Evolutionary conservation across 2,888 invertebrate species (phyloP), one percentile per base, ranked within the genome.

Genomic region (Ichneumon xanthorius): DNA sequence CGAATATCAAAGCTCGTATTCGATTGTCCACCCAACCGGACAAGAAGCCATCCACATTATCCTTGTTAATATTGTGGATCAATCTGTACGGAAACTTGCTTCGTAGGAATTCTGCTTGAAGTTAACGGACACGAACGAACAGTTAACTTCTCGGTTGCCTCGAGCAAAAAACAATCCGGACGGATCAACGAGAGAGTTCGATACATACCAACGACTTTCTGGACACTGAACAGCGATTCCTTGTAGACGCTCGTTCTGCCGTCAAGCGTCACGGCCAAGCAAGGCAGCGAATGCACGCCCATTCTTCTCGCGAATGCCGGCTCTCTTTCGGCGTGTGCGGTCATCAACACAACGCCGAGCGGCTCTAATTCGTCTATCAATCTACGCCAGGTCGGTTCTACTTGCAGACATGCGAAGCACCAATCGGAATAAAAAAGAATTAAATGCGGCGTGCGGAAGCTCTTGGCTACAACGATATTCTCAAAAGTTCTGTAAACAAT

Each of bases 361-460:
- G 97, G 97, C 92, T 98, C 97, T 78, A 99, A 94, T 65, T 98
- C 97, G 90, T 98, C 97, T 61, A 98, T 96, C 75, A 99, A 95
- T 87, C 97, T 96, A 72, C 97, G 95, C 96, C 98, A 98, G 11
- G 97, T 96, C 0, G 97, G 97, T 68, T 98, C 98, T n/a, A 97
- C 96, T 90, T 96, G 97, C 87, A 98, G 96, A 93, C 99, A 99
- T 71, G 97, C 96, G 93, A 98, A 98, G 93, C 99, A 99, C 97
- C 98, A 98, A 94, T 99, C 99, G 7, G 98, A 97, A 94, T 98
- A 99, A 93, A 98, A 98, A 89, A 99, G 96, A 71, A 99, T 95
- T 81, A 99, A 94, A 83, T 98, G 97, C 11, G 99, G 98, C 50
- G 97, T 97, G 86, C 96, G 96, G 82, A 95, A 95, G 92, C 98